Evolutionary conservation across 2,113 vertebrate genomes (phyloP).

Genomic region (Donacobius atricapilla): DNA sequence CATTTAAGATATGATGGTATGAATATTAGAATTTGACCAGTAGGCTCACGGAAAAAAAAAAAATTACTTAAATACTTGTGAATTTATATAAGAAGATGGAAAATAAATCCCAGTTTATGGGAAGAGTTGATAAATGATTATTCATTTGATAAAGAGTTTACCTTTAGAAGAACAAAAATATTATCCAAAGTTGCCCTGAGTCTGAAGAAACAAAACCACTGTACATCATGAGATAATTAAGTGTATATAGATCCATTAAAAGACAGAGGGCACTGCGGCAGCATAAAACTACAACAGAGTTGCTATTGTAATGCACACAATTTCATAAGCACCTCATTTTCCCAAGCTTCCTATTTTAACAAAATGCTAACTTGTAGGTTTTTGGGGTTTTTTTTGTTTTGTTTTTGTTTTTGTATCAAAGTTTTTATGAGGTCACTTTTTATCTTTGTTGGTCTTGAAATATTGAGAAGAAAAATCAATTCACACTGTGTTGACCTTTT

Average conservation of each 20-base stretch:
- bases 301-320: neutral
- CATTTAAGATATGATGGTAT: neutral
- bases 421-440: neutral
- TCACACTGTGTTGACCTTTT: neutral
- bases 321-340: neutral
- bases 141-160: neutral
- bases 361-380: neutral
- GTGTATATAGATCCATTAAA: constrained; percentile 24
- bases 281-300: constrained; percentile 22
- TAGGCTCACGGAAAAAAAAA: neutral
- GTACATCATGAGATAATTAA: constrained; percentile 72
- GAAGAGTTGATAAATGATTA: neutral
- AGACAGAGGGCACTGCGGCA: constrained; percentile 69
- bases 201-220: neutral
- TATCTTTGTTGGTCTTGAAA: constrained; percentile 1
- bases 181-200: neutral
- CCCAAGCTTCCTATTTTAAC: neutral
- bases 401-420: neutral
- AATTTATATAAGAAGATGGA: neutral
- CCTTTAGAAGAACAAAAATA: neutral
- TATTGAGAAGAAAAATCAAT: neutral
- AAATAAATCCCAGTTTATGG: neutral
- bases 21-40: neutral
- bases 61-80: neutral
- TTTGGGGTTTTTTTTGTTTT: neutral